Base-by-base conservation (phyloP, 2,113 vertebrate genomes). In the Herpetotheres cachinnans region DNA sequence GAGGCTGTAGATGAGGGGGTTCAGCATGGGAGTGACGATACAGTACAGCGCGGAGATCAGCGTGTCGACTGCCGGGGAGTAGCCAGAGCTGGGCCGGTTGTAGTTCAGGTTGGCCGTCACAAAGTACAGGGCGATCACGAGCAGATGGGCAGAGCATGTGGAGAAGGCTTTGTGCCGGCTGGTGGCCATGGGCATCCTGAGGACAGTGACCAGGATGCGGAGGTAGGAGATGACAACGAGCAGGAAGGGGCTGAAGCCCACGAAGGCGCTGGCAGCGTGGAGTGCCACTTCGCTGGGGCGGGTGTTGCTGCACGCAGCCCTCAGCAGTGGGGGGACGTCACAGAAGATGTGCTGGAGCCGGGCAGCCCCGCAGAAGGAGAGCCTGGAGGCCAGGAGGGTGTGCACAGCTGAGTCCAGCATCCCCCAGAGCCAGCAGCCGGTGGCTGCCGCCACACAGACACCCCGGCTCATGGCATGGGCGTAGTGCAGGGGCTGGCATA, bases 1-100 rank as follows among this genome's bases (percentile, higher is more conserved):
- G 8, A 93, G 54, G 81, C 96, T 96, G 86, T 97, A 97, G 82
- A 89, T 92, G 49, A 93, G 50, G 7, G 94, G 95, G 88, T 93
- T 97, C 67, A 97, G 29, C 92, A 83, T 66, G 17, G 97, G 95
- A 1, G 30, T 77, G 77, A 94, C 0, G 1, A 95, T 42, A 47
- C 95, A 95, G 70, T 66, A 97, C 11, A 94, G 5, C 0, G 3
- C 1, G 0, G 95, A 96, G 21, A 95, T 18, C 89, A 96, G 26
- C 0, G 36, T n/a, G 58, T 88, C 25, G 0, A 83, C 40, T 4
- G 10, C 89, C 0, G 6, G 24, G 0, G 73, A 93, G 71, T 44
- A 88, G 42, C 94, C 30, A 0, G 55, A 32, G 20, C 81, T 82
- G 14, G 91, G 62, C 26, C 22, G 9, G 74, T 88, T 96, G 78